A percentile compares a stretch with the other conserved stretches of the same genome.
These are phyloP conservation scores for Notarius lentiginosus DNA, from an alignment of 2,113 vertebrate genomes.

Conservation along the genomic window DNA sequence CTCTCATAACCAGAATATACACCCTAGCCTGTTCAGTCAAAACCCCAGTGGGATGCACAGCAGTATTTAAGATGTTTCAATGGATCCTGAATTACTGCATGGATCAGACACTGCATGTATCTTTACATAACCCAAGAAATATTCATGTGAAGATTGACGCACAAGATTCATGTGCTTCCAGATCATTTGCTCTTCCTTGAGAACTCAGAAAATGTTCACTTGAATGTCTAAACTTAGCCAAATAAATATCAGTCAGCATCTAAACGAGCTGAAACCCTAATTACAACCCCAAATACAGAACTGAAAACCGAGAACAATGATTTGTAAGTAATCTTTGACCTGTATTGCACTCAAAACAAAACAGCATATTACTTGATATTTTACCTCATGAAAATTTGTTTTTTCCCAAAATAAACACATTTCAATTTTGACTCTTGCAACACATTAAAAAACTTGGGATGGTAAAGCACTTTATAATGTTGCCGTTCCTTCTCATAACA, in stretches of 20 bases:
- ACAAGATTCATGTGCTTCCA: slow-evolving; percentile 52
- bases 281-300: background rate
- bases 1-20: slow-evolving; percentile 63
- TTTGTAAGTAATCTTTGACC: too few species aligned
- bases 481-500: too few species aligned
- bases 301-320: too few species aligned
- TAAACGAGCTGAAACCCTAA: background rate
- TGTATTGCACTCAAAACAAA: too few species aligned
- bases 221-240: background rate
- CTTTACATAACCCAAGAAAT: slow-evolving; percentile 57
- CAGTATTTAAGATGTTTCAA: slow-evolving; percentile 70
- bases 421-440: too few species aligned
- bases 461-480: too few species aligned
- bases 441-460: too few species aligned
- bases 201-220: background rate
- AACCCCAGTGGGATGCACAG: slow-evolving; percentile 51
- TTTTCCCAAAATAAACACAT: too few species aligned
- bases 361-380: too few species aligned
- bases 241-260: slow-evolving; percentile 53
- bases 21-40: slow-evolving; percentile 61
- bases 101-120: slow-evolving; percentile 63
- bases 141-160: slow-evolving; percentile 35
- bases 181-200: slow-evolving; percentile 40
- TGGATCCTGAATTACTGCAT: slow-evolving; percentile 64
- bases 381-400: too few species aligned